Evolutionary conservation across 64 coral and sea anemone species (phyloP).

Genomic region (Montipora sp.): DNA sequence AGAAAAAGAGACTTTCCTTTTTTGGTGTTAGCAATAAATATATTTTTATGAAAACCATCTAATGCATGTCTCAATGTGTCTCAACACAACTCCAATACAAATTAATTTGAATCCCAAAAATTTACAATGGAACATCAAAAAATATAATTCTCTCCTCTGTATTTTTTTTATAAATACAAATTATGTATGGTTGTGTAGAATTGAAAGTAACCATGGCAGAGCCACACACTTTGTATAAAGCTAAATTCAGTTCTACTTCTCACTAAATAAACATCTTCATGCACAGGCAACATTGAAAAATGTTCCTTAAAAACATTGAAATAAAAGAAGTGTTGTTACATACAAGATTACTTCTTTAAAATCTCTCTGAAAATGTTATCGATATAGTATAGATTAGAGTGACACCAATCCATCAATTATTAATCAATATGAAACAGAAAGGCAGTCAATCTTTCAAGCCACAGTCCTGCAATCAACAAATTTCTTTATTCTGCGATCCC

Average conservation of each 20-base stretch:
- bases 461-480: conserved; percentile 48
- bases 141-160: conserved; percentile 4
- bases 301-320: conserved; percentile 7
- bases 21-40: background rate
- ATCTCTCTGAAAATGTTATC: background rate
- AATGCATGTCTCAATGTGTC: background rate
- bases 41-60: no score
- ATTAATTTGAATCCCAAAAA: conserved; percentile 7
- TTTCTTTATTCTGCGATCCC: conserved; percentile 68
- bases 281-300: background rate
- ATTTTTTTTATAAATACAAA: conserved; percentile 30
- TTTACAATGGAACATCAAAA: conserved; percentile 8
- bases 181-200: background rate
- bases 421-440: background rate
- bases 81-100: background rate
- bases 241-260: background rate
- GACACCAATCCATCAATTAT: background rate
- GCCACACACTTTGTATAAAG: background rate
- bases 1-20: background rate
- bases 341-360: background rate
- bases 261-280: conserved; percentile 10
- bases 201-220: background rate
- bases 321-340: conserved; percentile 1
- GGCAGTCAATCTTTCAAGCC: background rate
- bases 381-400: background rate